These are phyloP conservation scores for Achroia grisella DNA, from an alignment of 1,140 invertebrate genomes.

Conservation along the genomic window DNA sequence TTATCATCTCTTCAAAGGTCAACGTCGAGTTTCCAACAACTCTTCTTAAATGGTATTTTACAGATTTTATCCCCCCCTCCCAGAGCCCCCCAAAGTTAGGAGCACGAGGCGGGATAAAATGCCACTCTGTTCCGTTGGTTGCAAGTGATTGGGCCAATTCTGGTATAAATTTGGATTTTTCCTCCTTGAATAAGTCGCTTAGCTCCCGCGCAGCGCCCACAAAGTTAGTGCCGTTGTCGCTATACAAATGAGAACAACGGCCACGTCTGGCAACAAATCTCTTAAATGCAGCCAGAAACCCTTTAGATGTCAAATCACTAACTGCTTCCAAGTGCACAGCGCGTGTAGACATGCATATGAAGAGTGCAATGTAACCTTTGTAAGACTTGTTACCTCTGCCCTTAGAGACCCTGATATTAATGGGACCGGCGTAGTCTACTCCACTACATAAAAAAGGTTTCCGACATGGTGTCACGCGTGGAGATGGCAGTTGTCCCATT, in stretches of 20 bases:
- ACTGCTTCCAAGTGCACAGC: background rate
- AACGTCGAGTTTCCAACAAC: background rate
- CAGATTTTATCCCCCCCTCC: constrained; percentile 11
- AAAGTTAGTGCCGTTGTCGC: background rate
- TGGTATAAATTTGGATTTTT: background rate
- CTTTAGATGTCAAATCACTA: background rate
- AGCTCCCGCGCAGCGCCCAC: background rate
- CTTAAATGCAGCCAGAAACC: background rate
- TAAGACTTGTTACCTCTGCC: too few species aligned
- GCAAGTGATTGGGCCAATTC: background rate
- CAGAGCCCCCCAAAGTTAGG: background rate
- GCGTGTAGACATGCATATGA: background rate
- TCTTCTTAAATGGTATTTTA: background rate
- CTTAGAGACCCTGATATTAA: too few species aligned
- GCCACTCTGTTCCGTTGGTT: background rate
- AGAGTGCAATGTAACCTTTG: too few species aligned
- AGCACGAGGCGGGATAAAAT: background rate
- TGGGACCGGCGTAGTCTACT: too few species aligned
- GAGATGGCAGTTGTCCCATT: constrained; percentile 1
- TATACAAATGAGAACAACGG: background rate
- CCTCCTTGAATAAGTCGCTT: background rate
- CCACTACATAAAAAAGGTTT: too few species aligned
- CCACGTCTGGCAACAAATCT: background rate
- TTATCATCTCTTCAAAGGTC: background rate
- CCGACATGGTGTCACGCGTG: background rate